Conservation (phyloP, 2,797 vertebrate genomes). For the Falco peregrinus region DNA sequence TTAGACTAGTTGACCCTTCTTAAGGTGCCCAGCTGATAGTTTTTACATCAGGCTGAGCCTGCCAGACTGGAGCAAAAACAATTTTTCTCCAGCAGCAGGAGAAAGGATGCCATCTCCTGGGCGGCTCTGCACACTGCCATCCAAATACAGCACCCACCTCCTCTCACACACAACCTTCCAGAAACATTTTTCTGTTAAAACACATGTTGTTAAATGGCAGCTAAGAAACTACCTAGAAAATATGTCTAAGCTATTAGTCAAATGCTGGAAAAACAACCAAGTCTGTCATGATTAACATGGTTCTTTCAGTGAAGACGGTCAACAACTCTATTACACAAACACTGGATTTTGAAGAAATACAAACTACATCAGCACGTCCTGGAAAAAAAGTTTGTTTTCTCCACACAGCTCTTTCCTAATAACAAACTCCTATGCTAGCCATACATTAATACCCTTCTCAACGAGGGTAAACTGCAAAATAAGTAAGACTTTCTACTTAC, state of each 20-base stretch:
- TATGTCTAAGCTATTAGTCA: neutral
- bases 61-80: neutral
- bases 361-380: neutral
- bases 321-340: neutral
- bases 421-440: neutral
- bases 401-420: neutral
- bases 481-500: neutral
- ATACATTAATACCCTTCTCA: neutral
- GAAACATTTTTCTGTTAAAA: neutral
- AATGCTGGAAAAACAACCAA: neutral
- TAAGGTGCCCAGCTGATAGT: neutral
- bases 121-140: neutral
- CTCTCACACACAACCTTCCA: neutral
- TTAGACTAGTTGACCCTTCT: neutral
- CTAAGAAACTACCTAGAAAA: neutral
- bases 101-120: slow-evolving; percentile 48
- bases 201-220: neutral
- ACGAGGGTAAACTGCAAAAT: neutral
- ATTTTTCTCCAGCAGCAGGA: neutral
- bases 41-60: neutral
- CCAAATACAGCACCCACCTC: rapidly evolving
- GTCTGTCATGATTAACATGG: neutral
- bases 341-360: neutral
- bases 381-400: neutral
- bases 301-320: neutral